Evolutionary conservation across 1,140 invertebrate species (phyloP), one percentile per base, ranked within the genome.

Genomic region (Meloidogyne floridensis): DNA sequence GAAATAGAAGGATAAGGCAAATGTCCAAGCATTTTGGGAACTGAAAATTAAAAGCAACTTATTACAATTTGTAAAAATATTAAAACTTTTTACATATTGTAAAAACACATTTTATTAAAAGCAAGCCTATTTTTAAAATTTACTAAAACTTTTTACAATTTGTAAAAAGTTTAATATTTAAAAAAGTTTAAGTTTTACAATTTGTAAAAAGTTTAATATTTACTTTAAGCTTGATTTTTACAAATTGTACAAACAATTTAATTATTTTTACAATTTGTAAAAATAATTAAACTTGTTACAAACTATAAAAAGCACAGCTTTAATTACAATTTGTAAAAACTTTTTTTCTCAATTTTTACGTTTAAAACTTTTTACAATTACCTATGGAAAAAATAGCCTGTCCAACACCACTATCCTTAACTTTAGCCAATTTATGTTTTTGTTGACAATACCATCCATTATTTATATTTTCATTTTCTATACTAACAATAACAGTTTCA

Each of bases 391-490:
- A 86, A 10, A 77, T 75, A 15, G 86, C 80, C 71, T 89, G 87
- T 20, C 89, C 88, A 43, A 90, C 71, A 32, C 88, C 88, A 69
- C 74, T 87, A 59, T 89, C 88, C 65, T 90, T 89, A 0, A 89
- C 74, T 4, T 84, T 77, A 10, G 87, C 77, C n/a, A 87, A 59
- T 76, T 81, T 81, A 69, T 78, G 32, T 47, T 70, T n/a, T 53
- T 77, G 69, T 75, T 54, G 32, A 42, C 80, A 69, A 47, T 54
- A 70, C 79, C 72, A 74, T 13, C 42, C 18, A 20, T 42, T 47
- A 65, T 18, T n/a, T 80, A 18, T 65, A 47, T n/a, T 80, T 32
- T 89, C 87, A 6, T 72, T 77, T 43, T 87, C 87, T 11, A 87
- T 47, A 56, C 53, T 72, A 20, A 89, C 83, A 72, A 87, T 81